Conservation (phyloP, 2,888 invertebrate species). For the Eristalis pertinax region DNA sequence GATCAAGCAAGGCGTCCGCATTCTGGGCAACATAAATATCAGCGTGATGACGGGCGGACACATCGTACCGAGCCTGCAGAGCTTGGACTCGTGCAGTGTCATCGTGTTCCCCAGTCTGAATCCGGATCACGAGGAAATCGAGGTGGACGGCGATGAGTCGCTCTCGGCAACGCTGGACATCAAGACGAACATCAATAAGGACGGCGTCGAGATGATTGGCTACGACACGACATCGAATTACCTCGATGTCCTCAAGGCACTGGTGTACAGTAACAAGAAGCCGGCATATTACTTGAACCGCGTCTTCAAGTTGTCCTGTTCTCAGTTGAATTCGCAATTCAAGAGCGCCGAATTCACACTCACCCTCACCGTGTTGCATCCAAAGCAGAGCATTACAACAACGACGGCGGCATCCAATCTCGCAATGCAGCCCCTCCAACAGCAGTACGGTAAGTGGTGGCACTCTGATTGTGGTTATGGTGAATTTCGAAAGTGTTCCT, state of each 20-base stretch:
- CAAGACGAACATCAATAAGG: conserved; percentile 91
- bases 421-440: conserved; percentile 78
- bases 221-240: conserved; percentile 79
- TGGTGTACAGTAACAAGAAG: conserved; percentile 97
- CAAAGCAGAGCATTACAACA: conserved; percentile 83
- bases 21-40: conserved; percentile 93
- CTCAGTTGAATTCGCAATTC: conserved; percentile 95
- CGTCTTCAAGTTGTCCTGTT: conserved; percentile 97
- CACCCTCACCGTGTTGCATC: conserved; percentile 95
- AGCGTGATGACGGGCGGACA: conserved; percentile 82
- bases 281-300: conserved; percentile 97
- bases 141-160: conserved; percentile 80
- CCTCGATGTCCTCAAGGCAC: conserved; percentile 78
- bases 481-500: too few relatives aligned
- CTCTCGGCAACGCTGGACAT: conserved; percentile 80
- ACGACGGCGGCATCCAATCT: conserved; percentile 84
- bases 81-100: conserved; percentile 95
- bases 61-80: conserved; percentile 82
- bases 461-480: too few relatives aligned
- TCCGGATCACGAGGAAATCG: conserved; percentile 94
- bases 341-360: conserved; percentile 97
- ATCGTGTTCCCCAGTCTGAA: conserved; percentile 97
- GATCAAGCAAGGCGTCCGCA: conserved; percentile 87
- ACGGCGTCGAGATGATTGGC: conserved; percentile 86
- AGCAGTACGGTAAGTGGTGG: conserved; percentile 64